Percentiles rank a stretch among this genome's conserved stretches.
Conservation (phyloP, 2,113 vertebrate species). For the Andinoacara biseriatus region DNA sequence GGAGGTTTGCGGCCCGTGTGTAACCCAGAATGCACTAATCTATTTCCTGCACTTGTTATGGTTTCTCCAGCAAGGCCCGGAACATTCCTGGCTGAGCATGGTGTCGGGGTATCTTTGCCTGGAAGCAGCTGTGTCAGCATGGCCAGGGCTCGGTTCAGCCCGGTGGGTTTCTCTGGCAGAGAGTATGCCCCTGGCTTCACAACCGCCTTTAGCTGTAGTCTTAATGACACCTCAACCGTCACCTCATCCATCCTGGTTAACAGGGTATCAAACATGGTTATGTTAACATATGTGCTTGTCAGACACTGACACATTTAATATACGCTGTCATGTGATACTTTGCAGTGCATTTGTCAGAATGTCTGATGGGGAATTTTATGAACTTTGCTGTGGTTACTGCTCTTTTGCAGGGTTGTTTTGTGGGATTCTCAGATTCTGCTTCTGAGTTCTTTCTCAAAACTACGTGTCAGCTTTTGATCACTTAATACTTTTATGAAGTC, state of each 20-base stretch:
- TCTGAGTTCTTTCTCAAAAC: conserved; percentile 18
- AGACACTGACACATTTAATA: conserved; percentile 42
- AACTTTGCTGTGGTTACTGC: conserved; percentile 58
- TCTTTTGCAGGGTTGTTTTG: conserved; percentile 18
- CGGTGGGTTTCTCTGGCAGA: conserved; percentile 47
- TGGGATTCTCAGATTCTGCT: conserved; percentile 43
- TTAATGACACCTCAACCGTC: conserved; percentile 29
- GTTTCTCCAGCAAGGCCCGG: conserved; percentile 86
- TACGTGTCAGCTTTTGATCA: conserved; percentile 22
- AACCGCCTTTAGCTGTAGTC: conserved; percentile 16
- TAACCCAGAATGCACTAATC: conserved; percentile 86
- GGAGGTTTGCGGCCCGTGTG: conserved; percentile 76
- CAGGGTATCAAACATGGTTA: conserved; percentile 18
- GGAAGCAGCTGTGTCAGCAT: conserved; percentile 89
- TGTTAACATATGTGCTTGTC: conserved; percentile 27
- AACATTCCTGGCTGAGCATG: conserved; percentile 72
- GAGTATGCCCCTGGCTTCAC: conserved; percentile 10
- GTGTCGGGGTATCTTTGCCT: conserved; percentile 67
- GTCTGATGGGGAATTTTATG: conserved; percentile 40
- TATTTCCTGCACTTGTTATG: conserved; percentile 95
- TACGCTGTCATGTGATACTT: conserved; percentile 46
- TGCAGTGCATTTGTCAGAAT: conserved; percentile 30
- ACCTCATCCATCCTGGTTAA: conserved; percentile 58
- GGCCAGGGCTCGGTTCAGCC: conserved; percentile 60
- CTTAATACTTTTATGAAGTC: conserved; percentile 39